Percentiles rank a stretch among this genome's conserved stretches.
These are phyloP conservation scores for Phrynosoma platyrhinos DNA, from an alignment of 2,113 vertebrate species.

Conservation along the genomic window DNA sequence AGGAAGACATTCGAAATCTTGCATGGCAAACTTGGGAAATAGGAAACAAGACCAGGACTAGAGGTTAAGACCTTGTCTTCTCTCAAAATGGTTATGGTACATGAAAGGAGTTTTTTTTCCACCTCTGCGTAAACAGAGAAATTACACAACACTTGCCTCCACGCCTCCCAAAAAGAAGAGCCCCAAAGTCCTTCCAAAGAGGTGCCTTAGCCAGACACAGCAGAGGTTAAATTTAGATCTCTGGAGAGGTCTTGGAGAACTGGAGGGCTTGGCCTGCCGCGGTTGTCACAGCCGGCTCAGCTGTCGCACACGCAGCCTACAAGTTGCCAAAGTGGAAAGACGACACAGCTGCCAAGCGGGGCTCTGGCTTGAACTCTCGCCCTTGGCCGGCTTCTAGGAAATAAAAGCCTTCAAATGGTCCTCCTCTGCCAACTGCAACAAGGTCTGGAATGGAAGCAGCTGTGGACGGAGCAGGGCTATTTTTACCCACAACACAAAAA, in stretches of 20 bases:
- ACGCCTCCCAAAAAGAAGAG: no score
- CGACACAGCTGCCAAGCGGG: rapidly evolving
- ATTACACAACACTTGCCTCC: no score
- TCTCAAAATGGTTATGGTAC: no score
- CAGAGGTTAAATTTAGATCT: slow-evolving; percentile 54
- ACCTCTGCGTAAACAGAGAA: no score
- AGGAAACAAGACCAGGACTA: no score
- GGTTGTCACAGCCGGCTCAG: slow-evolving; percentile 10
- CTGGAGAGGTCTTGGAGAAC: slow-evolving; percentile 37
- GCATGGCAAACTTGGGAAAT: no score
- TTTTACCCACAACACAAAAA: not conserved
- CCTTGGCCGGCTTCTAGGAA: not conserved
- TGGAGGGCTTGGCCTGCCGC: not conserved
- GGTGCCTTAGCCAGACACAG: not conserved
- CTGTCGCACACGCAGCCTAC: not conserved
- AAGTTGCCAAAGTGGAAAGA: not conserved
- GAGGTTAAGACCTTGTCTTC: no score
- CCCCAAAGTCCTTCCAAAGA: not conserved
- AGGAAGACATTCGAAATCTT: no score
- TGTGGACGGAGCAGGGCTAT: not conserved
- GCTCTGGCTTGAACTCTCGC: rapidly evolving
- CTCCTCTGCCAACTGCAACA: not conserved
- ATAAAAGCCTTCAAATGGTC: rapidly evolving
- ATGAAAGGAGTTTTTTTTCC: no score
- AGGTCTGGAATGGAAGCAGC: not conserved